Evolutionary conservation across 2,113 vertebrate genomes (phyloP).

Genomic region (Formicarius rufipectus): DNA sequence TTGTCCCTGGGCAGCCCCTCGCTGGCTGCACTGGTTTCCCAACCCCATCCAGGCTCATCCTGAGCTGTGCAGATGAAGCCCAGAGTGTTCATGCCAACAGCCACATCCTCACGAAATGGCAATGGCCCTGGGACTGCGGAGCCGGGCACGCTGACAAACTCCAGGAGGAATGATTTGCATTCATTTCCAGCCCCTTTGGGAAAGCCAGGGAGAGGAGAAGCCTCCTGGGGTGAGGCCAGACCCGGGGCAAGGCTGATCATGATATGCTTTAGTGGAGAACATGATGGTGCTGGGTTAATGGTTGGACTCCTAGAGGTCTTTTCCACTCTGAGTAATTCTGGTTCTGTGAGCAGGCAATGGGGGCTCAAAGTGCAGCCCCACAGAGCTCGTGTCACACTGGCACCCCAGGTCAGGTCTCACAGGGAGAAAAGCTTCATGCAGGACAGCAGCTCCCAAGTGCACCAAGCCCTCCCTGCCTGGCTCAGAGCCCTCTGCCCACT

Average conservation of each 20-base stretch:
- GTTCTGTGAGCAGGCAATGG: rapidly evolving
- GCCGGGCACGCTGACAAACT: not conserved
- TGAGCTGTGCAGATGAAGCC: not conserved
- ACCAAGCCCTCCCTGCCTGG: not conserved
- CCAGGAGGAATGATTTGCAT: not conserved
- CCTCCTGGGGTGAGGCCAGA: not conserved
- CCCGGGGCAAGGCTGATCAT: no score
- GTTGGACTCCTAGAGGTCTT: not conserved
- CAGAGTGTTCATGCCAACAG: rapidly evolving
- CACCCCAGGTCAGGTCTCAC: not conserved
- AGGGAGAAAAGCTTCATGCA: not conserved
- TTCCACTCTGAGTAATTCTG: not conserved
- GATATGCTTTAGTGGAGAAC: not conserved
- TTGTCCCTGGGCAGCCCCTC: not conserved
- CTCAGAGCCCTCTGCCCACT: not conserved
- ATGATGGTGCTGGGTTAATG: not conserved
- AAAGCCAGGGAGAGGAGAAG: not conserved
- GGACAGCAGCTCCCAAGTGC: not conserved
- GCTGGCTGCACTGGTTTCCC: rapidly evolving
- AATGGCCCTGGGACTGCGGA: rapidly evolving
- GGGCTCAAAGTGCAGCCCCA: not conserved
- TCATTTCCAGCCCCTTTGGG: not conserved
- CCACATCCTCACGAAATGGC: not conserved
- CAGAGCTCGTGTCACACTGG: rapidly evolving
- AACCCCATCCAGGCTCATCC: not conserved